phyloP scores from a whole-genome alignment of 1,140 invertebrate genomes.

The Hycleus cichorii region DNA sequence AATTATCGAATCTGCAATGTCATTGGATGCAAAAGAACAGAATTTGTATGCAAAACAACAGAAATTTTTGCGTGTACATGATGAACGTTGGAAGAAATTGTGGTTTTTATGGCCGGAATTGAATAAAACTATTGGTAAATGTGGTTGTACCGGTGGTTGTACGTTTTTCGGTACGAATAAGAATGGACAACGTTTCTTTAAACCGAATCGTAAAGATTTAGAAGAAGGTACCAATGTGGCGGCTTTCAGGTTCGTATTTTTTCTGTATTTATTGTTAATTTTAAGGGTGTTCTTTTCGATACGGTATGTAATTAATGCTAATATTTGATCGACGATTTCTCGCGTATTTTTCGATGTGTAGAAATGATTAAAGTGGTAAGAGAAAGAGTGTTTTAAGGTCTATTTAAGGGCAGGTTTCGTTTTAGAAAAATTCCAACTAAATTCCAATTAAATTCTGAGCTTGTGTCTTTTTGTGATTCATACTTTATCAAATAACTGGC shows the following conservation, averaged over 20 bases:
- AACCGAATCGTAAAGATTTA: conserved; percentile 70
- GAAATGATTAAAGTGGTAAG: no score
- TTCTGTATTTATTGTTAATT: neutral
- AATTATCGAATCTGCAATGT: conserved; percentile 86
- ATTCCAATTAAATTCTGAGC: no score
- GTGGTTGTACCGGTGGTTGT: conserved; percentile 93
- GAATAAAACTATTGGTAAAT: conserved; percentile 58
- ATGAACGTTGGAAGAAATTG: conserved; percentile 77
- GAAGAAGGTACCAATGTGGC: conserved; percentile 77
- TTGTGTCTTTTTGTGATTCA: no score
- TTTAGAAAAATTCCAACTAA: no score
- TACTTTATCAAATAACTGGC: no score
- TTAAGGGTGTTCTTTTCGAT: no score
- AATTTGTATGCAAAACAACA: conserved; percentile 72
- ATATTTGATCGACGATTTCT: no score
- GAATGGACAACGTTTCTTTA: conserved; percentile 82
- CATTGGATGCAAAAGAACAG: conserved; percentile 63
- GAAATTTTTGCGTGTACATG: conserved; percentile 80
- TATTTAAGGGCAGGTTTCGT: no score
- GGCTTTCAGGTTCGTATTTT: conserved; percentile 51
- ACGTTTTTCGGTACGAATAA: conserved; percentile 86
- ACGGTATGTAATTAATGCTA: no score
- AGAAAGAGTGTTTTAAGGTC: no score
- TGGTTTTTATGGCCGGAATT: conserved; percentile 87
- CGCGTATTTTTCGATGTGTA: no score